A percentile compares a stretch with the other conserved stretches of the same genome.
phyloP scores from a whole-genome alignment of 1,140 invertebrate genomes.

The Campoletis sonorensis region DNA sequence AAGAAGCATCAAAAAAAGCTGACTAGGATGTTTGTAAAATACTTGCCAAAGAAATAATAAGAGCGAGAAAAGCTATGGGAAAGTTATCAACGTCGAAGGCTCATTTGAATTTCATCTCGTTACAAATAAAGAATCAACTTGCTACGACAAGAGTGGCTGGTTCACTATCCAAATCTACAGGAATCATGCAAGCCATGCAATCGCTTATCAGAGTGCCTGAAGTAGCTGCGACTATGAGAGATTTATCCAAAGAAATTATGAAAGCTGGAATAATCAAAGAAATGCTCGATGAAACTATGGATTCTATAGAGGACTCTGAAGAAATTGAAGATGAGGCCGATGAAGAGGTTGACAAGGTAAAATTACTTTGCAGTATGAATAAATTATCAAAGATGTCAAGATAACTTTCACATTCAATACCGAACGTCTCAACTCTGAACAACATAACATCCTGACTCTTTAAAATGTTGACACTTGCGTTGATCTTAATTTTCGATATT shows the following conservation, averaged over 20 bases:
- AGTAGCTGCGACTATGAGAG: slow-evolving; percentile 96
- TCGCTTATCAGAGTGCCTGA: slow-evolving; percentile 92
- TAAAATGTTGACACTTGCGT: too few species aligned
- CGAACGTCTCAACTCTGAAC: too few species aligned
- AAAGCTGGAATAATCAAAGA: slow-evolving; percentile 99
- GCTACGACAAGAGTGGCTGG: slow-evolving; percentile 94
- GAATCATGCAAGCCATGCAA: slow-evolving; percentile 99
- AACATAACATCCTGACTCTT: too few species aligned
- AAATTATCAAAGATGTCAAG: too few species aligned
- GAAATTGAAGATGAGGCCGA: slow-evolving; percentile 96
- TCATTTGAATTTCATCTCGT: slow-evolving; percentile 97
- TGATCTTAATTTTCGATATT: too few species aligned
- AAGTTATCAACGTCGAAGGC: slow-evolving; percentile 97
- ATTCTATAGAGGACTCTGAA: slow-evolving; percentile 91
- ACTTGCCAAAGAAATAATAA: slow-evolving; percentile 96
- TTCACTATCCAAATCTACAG: slow-evolving; percentile 93
- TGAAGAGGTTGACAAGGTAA: slow-evolving; percentile 93
- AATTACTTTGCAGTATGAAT: neutral
- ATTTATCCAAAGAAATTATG: slow-evolving; percentile 99
- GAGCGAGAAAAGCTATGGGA: slow-evolving; percentile 91
- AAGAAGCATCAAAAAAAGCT: slow-evolving; percentile 97
- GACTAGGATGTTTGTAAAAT: slow-evolving; percentile 96
- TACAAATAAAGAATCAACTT: slow-evolving; percentile 99
- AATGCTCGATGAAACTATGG: slow-evolving; percentile 99
- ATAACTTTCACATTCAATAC: too few species aligned